Evolutionary conservation across 2,888 invertebrate genomes (phyloP), one percentile per base, ranked within the genome.

Genomic region (Drepana falcataria): DNA sequence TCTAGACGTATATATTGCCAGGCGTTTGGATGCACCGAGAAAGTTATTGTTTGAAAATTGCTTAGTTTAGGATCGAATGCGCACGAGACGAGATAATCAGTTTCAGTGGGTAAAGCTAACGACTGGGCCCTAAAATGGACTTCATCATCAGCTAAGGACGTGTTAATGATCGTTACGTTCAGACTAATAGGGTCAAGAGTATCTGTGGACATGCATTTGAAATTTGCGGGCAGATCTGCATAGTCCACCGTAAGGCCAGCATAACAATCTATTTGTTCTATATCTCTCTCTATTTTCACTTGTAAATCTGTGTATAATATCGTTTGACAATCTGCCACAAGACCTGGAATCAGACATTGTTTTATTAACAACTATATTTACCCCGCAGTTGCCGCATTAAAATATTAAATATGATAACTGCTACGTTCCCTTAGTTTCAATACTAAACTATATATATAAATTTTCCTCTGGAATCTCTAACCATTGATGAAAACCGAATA

Each of bases 291-390:
- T 60, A 75, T 83, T 70, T 92, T 92, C 7, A 94, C 87, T 70
- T 93, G 92, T 69, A 95, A 84, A 76, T 94, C 94, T 51, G 94
- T 93, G 64, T 94, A 91, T 41, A 95, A 75, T 56, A 94, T 84
- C 2, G 94, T 94, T 60, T 93, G 93, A 71, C 95, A 95, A 51
- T 93, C 91, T 33, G 93, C 92, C 7, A 93, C 92, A 51, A 96
- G 87, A 68, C 95, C 95, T 95, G 86, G 0, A 92, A 92, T 58
- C 58, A 68, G 76, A 64, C 60, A 54, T 6, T 37, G 48, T 48
- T 34, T 49, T 35, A 48, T 48, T 48, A 53, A 35, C 48, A 52
- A 64, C 57, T 54, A 53, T 53, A 51, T 59, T 57, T 44, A 55
- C 48, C 48, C 47, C 54, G 51, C 35, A 48, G 51, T 21, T 33